Conservation (phyloP, 2,888 invertebrate species). For the Trypoxylon attenuatum region DNA sequence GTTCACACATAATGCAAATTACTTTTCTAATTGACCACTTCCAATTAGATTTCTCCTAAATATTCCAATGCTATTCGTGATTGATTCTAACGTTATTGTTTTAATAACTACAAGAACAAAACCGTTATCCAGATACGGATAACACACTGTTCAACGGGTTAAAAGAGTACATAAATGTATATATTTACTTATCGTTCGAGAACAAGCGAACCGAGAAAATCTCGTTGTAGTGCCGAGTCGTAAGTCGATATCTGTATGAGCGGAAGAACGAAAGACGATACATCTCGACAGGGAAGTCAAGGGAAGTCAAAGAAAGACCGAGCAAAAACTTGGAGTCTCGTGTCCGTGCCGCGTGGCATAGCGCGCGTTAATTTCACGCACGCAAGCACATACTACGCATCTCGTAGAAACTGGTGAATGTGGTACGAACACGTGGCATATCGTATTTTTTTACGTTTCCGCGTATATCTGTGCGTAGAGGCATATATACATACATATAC, state of each 20-base stretch:
- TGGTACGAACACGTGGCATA: constrained; percentile 51
- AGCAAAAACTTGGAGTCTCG: constrained; percentile 25
- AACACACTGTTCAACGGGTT: too few species aligned
- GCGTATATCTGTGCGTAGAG: constrained; percentile 19
- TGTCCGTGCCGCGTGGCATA: constrained; percentile 4
- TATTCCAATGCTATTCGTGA: too few species aligned
- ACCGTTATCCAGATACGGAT: too few species aligned
- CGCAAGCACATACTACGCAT: constrained; percentile 6
- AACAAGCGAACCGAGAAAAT: too few species aligned
- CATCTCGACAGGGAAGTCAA: constrained; percentile 18
- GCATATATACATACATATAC: constrained; percentile 9
- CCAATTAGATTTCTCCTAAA: too few species aligned
- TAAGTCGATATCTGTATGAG: constrained; percentile 1
- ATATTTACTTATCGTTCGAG: too few species aligned
- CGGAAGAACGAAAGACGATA: constrained; percentile 25
- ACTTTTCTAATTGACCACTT: too few species aligned
- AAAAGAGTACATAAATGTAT: too few species aligned
- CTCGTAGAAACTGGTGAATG: constrained; percentile 4
- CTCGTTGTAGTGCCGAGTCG: too few species aligned
- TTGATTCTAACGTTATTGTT: too few species aligned
- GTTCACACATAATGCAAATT: too few species aligned
- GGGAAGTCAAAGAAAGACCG: constrained; percentile 10
- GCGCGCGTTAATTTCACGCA: constrained; percentile 13
- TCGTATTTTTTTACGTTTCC: constrained; percentile 47
- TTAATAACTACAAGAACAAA: too few species aligned